Percentiles rank a stretch among this genome's conserved stretches.
Conservation (phyloP, 2,113 vertebrate species). For the Atherinomorus stipes region DNA sequence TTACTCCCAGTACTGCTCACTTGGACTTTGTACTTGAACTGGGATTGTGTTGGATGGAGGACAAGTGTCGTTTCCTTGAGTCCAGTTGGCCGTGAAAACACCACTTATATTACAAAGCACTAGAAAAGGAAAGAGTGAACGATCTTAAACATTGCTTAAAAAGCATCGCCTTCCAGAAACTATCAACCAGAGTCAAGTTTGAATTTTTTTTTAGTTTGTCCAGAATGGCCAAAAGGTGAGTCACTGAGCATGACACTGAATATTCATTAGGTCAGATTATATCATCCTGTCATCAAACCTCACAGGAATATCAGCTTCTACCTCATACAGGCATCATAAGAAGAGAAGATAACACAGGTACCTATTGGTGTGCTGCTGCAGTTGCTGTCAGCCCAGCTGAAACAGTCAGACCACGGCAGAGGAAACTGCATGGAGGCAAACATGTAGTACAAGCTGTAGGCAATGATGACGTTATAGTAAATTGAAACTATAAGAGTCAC, state of each 20-base stretch:
- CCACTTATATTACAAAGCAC: conserved; percentile 82
- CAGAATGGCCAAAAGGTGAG: not conserved
- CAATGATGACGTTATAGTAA: conserved; percentile 95
- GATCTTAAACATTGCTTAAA: not conserved
- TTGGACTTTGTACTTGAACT: conserved; percentile 84
- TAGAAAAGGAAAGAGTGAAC: conserved; percentile 26
- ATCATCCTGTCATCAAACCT: not conserved
- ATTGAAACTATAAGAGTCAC: conserved; percentile 87
- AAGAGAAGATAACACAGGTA: conserved; percentile 54
- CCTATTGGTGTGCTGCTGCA: conserved; percentile 85
- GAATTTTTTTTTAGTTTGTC: conserved; percentile 12
- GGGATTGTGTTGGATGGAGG: conserved; percentile 11
- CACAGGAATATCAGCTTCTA: not conserved
- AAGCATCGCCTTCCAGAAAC: not conserved
- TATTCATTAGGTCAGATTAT: not conserved
- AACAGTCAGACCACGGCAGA: conserved; percentile 89
- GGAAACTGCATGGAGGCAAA: conserved; percentile 93
- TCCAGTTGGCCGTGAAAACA: conserved; percentile 74
- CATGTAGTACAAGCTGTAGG: conserved; percentile 93
- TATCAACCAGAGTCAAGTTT: not conserved
- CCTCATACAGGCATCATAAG: not conserved
- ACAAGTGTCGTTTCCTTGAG: conserved; percentile 76
- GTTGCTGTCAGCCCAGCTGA: conserved; percentile 78
- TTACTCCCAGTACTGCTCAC: conserved; percentile 97
- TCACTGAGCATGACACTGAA: too few relatives aligned